Percentiles rank a stretch among this genome's conserved stretches.
phyloP scores from a whole-genome alignment of 2,113 vertebrate species.

The Pan paniscus region DNA sequence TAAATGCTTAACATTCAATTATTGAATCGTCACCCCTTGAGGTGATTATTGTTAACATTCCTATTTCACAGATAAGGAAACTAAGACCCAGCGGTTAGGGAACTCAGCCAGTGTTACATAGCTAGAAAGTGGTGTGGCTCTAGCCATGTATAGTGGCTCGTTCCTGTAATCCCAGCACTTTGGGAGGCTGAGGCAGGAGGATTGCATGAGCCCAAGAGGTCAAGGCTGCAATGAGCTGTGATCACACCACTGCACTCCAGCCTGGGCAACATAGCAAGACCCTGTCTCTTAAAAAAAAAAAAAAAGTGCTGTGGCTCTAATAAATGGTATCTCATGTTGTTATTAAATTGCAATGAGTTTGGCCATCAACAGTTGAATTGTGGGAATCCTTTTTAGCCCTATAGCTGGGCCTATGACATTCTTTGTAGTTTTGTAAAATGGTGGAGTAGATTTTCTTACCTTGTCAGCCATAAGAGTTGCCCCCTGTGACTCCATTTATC shows the following conservation, averaged over 20 bases:
- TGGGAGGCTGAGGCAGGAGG: too few relatives aligned
- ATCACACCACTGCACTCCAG: too few relatives aligned
- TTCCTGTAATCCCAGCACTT: too few relatives aligned
- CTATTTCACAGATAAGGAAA: background rate
- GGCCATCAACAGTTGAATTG: conserved; percentile 37
- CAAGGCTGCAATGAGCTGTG: too few relatives aligned
- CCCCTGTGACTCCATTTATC: background rate
- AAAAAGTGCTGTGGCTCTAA: background rate
- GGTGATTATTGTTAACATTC: background rate
- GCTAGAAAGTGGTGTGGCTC: background rate
- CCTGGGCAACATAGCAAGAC: too few relatives aligned
- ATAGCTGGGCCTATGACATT: background rate
- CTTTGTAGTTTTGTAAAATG: background rate
- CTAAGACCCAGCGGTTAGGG: background rate
- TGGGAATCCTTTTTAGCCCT: background rate
- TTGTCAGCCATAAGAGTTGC: background rate
- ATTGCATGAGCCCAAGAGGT: too few relatives aligned
- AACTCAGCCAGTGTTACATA: background rate
- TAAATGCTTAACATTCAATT: background rate
- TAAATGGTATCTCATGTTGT: background rate
- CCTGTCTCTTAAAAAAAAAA: too few relatives aligned
- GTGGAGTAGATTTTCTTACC: background rate
- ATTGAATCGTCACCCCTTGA: background rate
- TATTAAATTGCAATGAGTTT: background rate
- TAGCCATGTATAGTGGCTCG: too few relatives aligned